Percentiles rank a stretch among this genome's conserved stretches.
Conservation (phyloP, 1,140 invertebrate genomes). For the Patella vulgata region DNA sequence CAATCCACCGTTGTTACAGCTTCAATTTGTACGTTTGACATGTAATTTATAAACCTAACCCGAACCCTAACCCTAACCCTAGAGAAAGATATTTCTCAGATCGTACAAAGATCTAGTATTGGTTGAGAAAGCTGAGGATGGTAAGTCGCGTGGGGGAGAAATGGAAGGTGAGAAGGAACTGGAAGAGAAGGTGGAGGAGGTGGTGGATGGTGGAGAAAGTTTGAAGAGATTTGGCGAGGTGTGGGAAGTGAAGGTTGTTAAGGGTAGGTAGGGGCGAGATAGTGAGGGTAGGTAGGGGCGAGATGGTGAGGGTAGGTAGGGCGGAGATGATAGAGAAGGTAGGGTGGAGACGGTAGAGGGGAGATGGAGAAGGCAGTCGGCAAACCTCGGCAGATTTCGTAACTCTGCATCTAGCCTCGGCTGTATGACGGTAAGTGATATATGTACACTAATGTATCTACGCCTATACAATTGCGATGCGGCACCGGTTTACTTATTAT, state of each 20-base stretch:
- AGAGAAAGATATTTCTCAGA: too few species aligned
- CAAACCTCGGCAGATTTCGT: too few species aligned
- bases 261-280: neutral
- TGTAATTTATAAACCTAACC: too few species aligned
- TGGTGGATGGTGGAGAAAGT: neutral
- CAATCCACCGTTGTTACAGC: too few species aligned
- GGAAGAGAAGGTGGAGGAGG: neutral
- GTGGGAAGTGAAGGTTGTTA: neutral
- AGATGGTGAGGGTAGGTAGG: neutral
- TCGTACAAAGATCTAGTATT: too few species aligned
- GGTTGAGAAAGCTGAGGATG: neutral
- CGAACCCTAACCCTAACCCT: too few species aligned
- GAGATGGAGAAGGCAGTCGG: neutral
- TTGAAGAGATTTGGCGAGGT: neutral
- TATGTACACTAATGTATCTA: neutral
- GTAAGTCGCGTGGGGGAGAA: neutral
- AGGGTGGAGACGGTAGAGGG: neutral
- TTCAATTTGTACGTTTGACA: too few species aligned
- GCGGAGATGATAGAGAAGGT: neutral
- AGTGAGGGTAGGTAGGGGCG: neutral
- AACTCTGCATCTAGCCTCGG: too few species aligned
- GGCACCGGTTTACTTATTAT: too few species aligned
- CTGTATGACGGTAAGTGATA: slow-evolving; percentile 4
- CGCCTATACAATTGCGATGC: too few species aligned
- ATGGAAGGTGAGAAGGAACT: neutral